Evolutionary conservation across 2,888 invertebrate species (phyloP), one percentile per base, ranked within the genome.

Genomic region (Drosophila eohydei): DNA sequence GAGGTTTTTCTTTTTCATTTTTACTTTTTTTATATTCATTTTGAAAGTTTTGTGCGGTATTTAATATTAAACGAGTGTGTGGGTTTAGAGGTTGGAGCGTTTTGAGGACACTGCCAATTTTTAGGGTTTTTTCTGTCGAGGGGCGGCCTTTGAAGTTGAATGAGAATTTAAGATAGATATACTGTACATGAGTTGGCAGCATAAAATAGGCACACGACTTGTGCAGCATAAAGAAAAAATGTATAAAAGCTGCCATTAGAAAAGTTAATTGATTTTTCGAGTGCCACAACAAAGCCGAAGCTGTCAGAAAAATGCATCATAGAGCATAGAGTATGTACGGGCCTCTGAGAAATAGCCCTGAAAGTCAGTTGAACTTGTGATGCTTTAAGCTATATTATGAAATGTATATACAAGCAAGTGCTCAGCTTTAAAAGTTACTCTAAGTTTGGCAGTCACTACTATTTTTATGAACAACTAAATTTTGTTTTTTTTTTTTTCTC

Each of bases 11-110:
- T 28, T 28, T 34, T n/a, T 21, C 0, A 3, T 0, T 21, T 30
- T 16, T 32, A 26, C 1, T 9, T 38, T 38, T n/a, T 30, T 30
- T 4, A 12, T 56, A 50, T 52, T 43, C 41, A 46, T 56, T 60
- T 69, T 58, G n/a, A 56, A 80, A 67, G 69, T 81, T 74, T 74
- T 79, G 58, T 81, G 75, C 26, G 72, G 71, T 51, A 51, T 68
- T 76, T 54, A 59, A 66, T 36, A 46, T 71, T 62, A 34, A 59
- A 55, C 64, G 38, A 21, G 51, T 34, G 8, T 46, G 55, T n/a
- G 41, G 48, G 26, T 32, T 38, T 28, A 32, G 26, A 56, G 54
- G 34, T 46, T 43, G 32, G 16, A 36, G 9, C 46, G 8, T 16
- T 58, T 38, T 36, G 34, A 38, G 28, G n/a, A 38, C 36, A 58